phyloP scores from a whole-genome alignment of 2,797 vertebrate species.

The Diceros bicornis region DNA sequence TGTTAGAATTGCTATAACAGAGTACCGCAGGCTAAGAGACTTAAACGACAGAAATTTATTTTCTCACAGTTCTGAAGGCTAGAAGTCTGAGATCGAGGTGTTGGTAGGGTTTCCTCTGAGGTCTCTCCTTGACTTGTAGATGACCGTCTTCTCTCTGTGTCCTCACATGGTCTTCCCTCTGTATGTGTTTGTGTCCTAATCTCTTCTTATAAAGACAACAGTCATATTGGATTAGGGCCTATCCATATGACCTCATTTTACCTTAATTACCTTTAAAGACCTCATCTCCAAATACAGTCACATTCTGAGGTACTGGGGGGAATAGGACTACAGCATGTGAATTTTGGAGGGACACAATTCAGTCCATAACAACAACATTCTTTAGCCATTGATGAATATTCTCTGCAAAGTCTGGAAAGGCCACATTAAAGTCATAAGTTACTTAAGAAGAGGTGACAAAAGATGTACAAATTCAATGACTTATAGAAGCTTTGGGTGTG shows the following conservation, averaged over 20 bases:
- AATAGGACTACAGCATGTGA: background rate
- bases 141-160: background rate
- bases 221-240: background rate
- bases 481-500: background rate
- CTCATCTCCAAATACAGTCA: background rate
- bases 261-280: background rate
- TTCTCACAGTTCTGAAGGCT: background rate
- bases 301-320: background rate
- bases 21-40: background rate
- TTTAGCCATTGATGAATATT: background rate
- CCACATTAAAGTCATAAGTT: background rate
- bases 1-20: background rate
- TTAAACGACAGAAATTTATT: constrained; percentile 3
- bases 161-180: background rate
- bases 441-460: background rate
- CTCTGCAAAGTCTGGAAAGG: background rate
- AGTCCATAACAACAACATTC: background rate
- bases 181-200: background rate
- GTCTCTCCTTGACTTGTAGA: background rate
- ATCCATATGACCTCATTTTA: background rate
- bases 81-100: background rate
- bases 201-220: background rate
- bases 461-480: background rate
- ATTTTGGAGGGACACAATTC: background rate
- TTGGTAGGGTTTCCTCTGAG: background rate